Base-by-base conservation (phyloP, 1,140 invertebrate genomes). In the Zaprionus ghesquierei region DNA sequence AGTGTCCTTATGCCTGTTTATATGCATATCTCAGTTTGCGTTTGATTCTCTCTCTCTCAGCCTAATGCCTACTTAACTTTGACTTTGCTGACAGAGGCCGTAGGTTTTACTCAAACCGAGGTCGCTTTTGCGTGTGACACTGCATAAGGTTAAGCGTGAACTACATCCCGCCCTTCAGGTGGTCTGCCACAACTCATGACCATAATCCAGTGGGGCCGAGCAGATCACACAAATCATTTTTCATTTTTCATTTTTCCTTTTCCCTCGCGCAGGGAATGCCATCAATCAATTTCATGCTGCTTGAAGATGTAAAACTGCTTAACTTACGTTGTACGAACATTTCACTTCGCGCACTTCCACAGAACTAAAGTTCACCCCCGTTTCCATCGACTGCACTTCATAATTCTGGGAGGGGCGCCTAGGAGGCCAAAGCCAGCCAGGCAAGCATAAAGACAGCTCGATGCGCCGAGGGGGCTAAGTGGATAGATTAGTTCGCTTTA, bases 281-380 rank as follows among this genome's bases (percentile, higher is more conserved):
- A 87, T 87, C 82, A 87, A 87, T 87, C 82, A 87, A 87, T 87
- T 86, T 86, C 82, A 82, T 87, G 82, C 79, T 87, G 75, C 82
- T 87, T 87, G 82, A 76, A 87, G 79, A 81, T 87, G 82, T 87
- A 87, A 87, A 87, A 87, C 82, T 86, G 78, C 78, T 87, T 87
- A 82, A 87, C 68, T 87, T 87, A 86, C 81, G 81, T 81, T 86
- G 81, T 86, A 86, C 81, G 86, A 87, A 87, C 81, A 86, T 87
- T 86, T 86, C 75, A 87, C 78, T 86, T 81, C 78, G 64, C 65
- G 71, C 66, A 81, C 66, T 75, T 64, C 44, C 46, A 53, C 44
- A 27, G 38, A 25, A 59, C 60, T 38, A 59, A 77, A 81, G 33
- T 75, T 85, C 27, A 5, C 20, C 53, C 31, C 18, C 1, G 15